Base-by-base conservation (phyloP, 2,113 vertebrate species). In the Macheiramphus alcinus region DNA sequence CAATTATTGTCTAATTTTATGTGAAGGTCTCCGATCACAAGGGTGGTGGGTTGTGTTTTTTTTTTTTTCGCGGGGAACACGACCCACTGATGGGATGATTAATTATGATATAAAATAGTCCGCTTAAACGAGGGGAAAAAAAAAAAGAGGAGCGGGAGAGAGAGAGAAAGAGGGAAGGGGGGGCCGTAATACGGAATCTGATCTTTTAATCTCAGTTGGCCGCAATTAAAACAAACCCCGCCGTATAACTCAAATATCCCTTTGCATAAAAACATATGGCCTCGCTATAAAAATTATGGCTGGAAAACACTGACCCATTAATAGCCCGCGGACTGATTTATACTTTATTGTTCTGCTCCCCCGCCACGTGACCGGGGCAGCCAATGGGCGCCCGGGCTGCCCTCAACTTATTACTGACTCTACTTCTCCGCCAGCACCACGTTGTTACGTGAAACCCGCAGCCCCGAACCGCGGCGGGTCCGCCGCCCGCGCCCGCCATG, bases 311-410 rank as follows among this genome's bases (percentile, higher is more conserved):
- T 98, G 98, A 99, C 98, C 99, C 99, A 99, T 99, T 99, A 99
- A 99, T 99, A 99, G 99, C 98, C 98, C 97, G 98, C 98, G 98
- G 99, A 99, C 99, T 99, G 99, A 99, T 99, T 99, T 99, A 99
- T 99, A 98, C 98, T 99, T 99, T 99, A 99, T 99, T 99, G 99
- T 99, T 99, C 99, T 99, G 99, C 98, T 97, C 97, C 98, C 95
- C 97, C 97, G 97, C 94, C 99, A 99, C 99, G 99, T 99, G 99
- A 95, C 88, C 88, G 79, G 89, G 94, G 97, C 96, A 97, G 97
- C 99, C 99, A 99, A 99, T 99, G 94, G 98, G 98, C 97, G 82
- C 96, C 93, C 98, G 97, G 98, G 97, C 97, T 98, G 98, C 97
- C 98, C 98, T 97, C 98, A 98, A 99, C 98, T 99, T 99, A 99